Evolutionary conservation across 1,140 invertebrate species (phyloP).

Genomic region (Antheraea mylitta): DNA sequence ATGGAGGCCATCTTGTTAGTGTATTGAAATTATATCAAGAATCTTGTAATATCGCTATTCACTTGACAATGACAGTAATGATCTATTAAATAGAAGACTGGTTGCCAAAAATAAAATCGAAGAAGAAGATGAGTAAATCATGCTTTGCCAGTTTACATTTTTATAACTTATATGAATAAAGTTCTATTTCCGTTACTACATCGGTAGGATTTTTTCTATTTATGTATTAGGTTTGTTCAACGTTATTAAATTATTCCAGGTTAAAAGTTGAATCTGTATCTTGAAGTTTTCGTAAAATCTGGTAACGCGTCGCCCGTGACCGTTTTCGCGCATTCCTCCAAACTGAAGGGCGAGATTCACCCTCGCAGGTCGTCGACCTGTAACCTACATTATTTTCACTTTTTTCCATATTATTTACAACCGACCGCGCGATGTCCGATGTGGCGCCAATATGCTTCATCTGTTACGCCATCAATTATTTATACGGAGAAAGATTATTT

Average conservation of each 20-base stretch:
- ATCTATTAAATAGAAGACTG: too few relatives aligned
- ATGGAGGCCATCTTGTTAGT: too few relatives aligned
- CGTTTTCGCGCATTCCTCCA: constrained; percentile 4
- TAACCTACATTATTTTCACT: constrained; percentile 9
- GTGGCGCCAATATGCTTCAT: not conserved
- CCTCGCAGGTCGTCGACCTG: constrained; percentile 5
- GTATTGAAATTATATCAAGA: too few relatives aligned
- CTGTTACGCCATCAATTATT: not conserved
- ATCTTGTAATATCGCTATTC: too few relatives aligned
- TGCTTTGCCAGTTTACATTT: too few relatives aligned
- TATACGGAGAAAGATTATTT: not conserved
- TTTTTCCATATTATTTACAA: not conserved
- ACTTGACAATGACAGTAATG: too few relatives aligned
- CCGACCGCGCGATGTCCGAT: not conserved
- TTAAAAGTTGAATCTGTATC: not conserved
- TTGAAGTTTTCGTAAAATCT: not conserved
- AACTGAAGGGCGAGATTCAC: constrained; percentile 9
- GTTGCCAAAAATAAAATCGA: too few relatives aligned
- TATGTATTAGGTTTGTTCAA: too few relatives aligned
- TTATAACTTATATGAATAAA: too few relatives aligned
- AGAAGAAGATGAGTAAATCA: too few relatives aligned
- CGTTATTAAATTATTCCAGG: not conserved
- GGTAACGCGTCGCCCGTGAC: constrained; percentile 5
- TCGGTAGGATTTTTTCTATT: too few relatives aligned
- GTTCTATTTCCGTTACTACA: too few relatives aligned